These are phyloP conservation scores for Lindbergichthys nudifrons DNA, from an alignment of 2,797 vertebrate genomes.

Conservation along the genomic window DNA sequence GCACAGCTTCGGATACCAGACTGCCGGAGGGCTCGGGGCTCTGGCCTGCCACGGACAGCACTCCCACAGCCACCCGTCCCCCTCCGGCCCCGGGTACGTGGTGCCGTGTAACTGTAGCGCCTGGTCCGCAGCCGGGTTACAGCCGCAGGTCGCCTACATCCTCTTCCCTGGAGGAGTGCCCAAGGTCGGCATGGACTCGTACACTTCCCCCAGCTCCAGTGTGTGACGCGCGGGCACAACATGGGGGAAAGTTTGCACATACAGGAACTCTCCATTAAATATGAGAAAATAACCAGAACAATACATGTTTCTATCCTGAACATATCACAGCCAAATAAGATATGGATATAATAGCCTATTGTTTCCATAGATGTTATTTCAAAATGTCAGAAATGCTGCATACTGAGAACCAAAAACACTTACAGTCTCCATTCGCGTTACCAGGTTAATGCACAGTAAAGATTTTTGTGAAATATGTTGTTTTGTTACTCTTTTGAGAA, in stretches of 20 bases:
- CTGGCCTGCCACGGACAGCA: conserved; percentile 91
- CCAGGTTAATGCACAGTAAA: neutral
- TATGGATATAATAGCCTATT: neutral
- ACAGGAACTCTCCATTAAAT: neutral
- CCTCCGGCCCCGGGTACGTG: conserved; percentile 91
- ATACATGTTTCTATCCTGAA: neutral
- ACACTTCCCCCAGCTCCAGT: conserved; percentile 87
- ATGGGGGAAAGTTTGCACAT: conserved; percentile 24
- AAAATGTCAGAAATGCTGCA: neutral
- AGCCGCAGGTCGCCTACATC: conserved; percentile 95
- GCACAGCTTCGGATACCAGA: conserved; percentile 92
- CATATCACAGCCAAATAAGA: neutral
- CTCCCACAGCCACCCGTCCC: conserved; percentile 89
- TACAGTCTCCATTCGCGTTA: neutral
- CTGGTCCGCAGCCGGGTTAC: conserved; percentile 92
- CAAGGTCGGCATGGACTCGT: conserved; percentile 91
- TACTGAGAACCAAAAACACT: neutral
- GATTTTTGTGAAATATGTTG: neutral
- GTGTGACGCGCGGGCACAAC: conserved; percentile 40
- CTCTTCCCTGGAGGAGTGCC: conserved; percentile 92
- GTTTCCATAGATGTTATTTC: neutral
- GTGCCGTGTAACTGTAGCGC: conserved; percentile 95
- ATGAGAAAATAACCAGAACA: neutral
- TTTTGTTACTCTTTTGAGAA: conserved; percentile 26
- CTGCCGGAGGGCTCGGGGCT: conserved; percentile 86